These are phyloP conservation scores for Drosophila demipolita DNA, from an alignment of 2,888 invertebrate species.

Conservation along the genomic window DNA sequence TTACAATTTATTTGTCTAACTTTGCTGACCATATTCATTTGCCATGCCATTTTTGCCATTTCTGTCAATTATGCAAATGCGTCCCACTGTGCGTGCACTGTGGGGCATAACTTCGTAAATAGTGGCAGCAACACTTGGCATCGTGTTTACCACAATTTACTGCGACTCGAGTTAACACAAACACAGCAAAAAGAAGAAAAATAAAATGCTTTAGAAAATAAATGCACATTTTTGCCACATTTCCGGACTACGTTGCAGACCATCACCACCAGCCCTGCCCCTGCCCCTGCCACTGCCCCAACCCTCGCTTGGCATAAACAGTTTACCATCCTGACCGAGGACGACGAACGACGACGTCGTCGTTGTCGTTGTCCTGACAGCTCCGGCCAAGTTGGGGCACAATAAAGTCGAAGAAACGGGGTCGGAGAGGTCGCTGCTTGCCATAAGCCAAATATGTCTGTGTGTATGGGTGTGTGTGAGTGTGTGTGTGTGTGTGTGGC, in stretches of 20 bases:
- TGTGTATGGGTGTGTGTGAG: constrained; percentile 48
- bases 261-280: background rate
- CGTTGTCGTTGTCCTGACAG: constrained; percentile 42
- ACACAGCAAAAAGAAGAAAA: constrained; percentile 43
- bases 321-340: constrained; percentile 32
- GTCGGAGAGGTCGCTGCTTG: constrained; percentile 70
- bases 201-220: constrained; percentile 55
- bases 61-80: constrained; percentile 73
- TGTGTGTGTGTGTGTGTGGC: constrained; percentile 25
- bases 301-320: constrained; percentile 9
- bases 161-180: constrained; percentile 72
- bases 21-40: background rate
- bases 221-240: constrained; percentile 78
- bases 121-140: constrained; percentile 76
- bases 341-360: constrained; percentile 11
- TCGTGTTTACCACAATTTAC: constrained; percentile 79
- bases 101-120: constrained; percentile 74
- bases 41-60: constrained; percentile 50
- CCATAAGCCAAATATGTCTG: constrained; percentile 78
- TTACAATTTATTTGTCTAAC: background rate
- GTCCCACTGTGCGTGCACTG: constrained; percentile 76
- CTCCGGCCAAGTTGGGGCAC: constrained; percentile 53
- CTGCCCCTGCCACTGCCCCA: no score
- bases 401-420: constrained; percentile 62
- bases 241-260: constrained; percentile 51